Evolutionary conservation across 2,797 vertebrate species (phyloP).

Genomic region (Linurgus olivaceus): DNA sequence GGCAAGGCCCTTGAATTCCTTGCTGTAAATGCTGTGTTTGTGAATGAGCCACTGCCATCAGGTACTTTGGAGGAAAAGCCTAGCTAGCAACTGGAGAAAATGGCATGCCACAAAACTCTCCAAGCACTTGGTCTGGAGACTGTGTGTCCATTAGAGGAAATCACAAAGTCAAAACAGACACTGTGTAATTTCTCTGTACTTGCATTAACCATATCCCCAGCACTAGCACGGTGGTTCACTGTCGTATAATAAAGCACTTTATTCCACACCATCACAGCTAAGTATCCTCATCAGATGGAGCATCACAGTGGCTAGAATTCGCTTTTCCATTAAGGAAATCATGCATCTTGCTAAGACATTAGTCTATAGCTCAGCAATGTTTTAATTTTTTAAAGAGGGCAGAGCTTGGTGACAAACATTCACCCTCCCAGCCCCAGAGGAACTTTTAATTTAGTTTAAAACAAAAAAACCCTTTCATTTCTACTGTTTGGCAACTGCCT

Average conservation of each 20-base stretch:
- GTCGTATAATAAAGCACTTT: constrained; percentile 29
- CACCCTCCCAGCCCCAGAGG: background rate
- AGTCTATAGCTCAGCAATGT: background rate
- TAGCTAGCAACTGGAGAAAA: background rate
- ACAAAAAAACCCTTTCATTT: background rate
- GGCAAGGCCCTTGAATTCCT: background rate
- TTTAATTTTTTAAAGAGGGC: background rate
- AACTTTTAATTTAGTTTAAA: background rate
- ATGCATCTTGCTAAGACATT: background rate
- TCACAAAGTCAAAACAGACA: constrained; percentile 19
- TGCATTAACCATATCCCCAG: background rate
- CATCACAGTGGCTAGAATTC: background rate
- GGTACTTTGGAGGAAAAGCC: background rate
- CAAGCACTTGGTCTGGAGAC: background rate
- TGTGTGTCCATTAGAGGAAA: constrained; percentile 15
- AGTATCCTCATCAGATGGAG: constrained; percentile 12
- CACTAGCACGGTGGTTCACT: background rate
- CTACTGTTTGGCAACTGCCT: background rate
- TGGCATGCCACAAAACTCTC: background rate
- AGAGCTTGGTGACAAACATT: background rate
- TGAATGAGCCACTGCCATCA: background rate
- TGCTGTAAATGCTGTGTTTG: background rate
- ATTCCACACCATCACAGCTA: background rate
- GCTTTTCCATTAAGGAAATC: constrained; percentile 17
- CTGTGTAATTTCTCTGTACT: background rate